Base-by-base conservation (phyloP, 2,888 invertebrate species). In the Volucella zonaria region DNA sequence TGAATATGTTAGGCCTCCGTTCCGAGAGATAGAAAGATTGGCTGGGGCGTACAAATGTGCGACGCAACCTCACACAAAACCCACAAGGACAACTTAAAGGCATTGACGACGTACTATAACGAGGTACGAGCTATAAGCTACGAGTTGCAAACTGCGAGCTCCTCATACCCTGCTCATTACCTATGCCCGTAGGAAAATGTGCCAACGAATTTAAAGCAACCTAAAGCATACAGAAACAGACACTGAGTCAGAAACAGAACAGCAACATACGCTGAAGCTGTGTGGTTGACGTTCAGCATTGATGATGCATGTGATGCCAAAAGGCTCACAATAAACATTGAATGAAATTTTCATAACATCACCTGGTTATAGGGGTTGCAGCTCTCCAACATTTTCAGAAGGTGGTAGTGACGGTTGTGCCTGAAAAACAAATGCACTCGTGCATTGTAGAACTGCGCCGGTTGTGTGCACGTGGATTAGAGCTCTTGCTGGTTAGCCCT, bases 1-100 rank as follows among this genome's bases (percentile, higher is more conserved):
- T 85, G 85, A 85, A 85, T 85, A 85, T 85, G 81, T 73, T 85
- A 71, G 56, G 56, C 64, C 49, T 54, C 47, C 10, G 59, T 14
- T 42, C 49, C 45, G 59, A 80, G 74, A 6, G 31, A 31, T 31
- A 31, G 6, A 31, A 31, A 4, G 31, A 75, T 75, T 66, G 80
- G 66, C 58, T 51, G 45, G 61, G 49, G 61, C 49, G 52, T 62
- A 49, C 15, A 18, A 23, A 4, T 9, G 18, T 6, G 54, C 56
- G 62, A 15, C 14, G 31, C 45, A 2, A 1, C 62, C 15, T 10
- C 4, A 56, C 31, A 14, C 15, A 67, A 61, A 61, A 12, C 49
- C 56, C 38, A 75, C 75, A 62, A 68, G 58, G 64, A 75, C 15
- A 75, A 15, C 66, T 49, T 58, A 12, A 43, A 66, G 64, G 67